Evolutionary conservation across 2,113 vertebrate genomes (phyloP).

Genomic region (Physeter macrocephalus): DNA sequence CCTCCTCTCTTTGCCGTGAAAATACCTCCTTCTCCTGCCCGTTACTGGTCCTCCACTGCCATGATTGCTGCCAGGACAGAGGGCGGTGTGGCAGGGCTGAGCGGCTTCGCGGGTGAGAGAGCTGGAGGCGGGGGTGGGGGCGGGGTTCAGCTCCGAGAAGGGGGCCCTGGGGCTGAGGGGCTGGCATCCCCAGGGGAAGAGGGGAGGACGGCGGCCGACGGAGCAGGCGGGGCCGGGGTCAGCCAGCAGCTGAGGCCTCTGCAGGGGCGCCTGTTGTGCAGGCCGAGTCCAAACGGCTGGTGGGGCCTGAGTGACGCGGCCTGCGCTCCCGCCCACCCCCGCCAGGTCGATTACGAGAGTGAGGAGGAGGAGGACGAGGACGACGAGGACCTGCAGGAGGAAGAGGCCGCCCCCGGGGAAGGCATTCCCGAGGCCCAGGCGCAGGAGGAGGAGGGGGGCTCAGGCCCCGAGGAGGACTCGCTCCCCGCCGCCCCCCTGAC

Average conservation of each 20-base stretch:
- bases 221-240: neutral
- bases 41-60: neutral
- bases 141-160: neutral
- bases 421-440: neutral
- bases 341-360: slow-evolving; percentile 95
- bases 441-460: slow-evolving; percentile 23
- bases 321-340: neutral
- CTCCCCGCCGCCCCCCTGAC: neutral
- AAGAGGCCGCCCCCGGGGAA: slow-evolving; percentile 31
- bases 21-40: neutral
- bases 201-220: fast-evolving
- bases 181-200: neutral
- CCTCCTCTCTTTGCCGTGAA: neutral
- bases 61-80: neutral
- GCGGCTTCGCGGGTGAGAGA: neutral
- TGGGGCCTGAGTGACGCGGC: too few relatives aligned
- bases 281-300: too few relatives aligned
- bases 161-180: neutral
- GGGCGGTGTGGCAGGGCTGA: neutral
- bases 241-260: neutral
- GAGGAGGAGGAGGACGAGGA: slow-evolving; percentile 82
- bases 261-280: fast-evolving
- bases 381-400: slow-evolving; percentile 63
- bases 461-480: slow-evolving; percentile 5
- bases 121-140: neutral